Base-by-base conservation (phyloP, 2,888 invertebrate genomes). In the Mesoligia furuncula region DNA sequence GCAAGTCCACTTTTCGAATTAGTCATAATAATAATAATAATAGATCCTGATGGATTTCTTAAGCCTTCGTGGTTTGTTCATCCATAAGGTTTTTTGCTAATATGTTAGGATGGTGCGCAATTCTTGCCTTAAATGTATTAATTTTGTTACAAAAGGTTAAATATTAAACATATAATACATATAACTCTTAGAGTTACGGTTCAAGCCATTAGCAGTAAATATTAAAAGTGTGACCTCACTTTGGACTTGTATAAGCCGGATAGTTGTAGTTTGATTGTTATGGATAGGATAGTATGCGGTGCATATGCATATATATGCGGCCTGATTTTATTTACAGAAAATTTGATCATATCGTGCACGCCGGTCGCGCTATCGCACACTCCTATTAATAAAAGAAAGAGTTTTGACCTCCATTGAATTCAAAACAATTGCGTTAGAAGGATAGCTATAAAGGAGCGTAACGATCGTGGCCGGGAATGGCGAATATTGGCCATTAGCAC, bases 401-500 rank as follows among this genome's bases (percentile, higher is more conserved):
- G 85, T 87, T 87, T 87, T 91, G 92, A 92, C 94, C 93, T 93
- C 90, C 87, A 92, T 91, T 85, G 86, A 88, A 89, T 90, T 90
- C 80, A 87, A 92, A 91, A 91, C 86, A 85, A 87, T 95, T 95
- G 91, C 90, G 92, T 91, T 95, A 95, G 88, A 81, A 89, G 87
- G 89, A 90, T 91, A 88, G 87, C 89, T 90, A 93, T 91, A 88
- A 90, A 88, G 86, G 83, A 89, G 79, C 87, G 85, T 88, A 90
- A 91, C 89, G 89, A 89, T 87, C 77, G 87, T 84, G 84, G 84
- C 91, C 91, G 77, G 87, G 90, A 91, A 93, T 93, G 95, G 95
- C 90, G 92, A 93, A 92, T 93, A 95, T 93, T 90, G 93, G 90
- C 95, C 94, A 95, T 96, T 95, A 95, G 86, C 91, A 93, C 94